Conservation (phyloP, 2,113 vertebrate species). For the Atlantisia rogersi region DNA sequence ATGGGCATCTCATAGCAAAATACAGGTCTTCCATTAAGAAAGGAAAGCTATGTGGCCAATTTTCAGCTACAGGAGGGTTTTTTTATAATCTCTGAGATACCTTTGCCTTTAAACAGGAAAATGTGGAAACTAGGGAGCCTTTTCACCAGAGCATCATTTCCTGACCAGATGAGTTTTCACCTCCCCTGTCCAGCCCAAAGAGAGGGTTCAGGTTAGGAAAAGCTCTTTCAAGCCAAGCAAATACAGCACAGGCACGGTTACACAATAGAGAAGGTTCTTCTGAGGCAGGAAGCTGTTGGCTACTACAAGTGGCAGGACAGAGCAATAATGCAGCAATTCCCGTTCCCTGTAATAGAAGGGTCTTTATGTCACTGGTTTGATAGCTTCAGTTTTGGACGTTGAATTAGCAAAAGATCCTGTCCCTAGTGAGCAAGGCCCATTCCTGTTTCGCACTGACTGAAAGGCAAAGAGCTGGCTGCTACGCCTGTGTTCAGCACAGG, state of each 20-base stretch:
- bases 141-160: background rate
- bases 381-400: background rate
- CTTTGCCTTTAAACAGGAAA: background rate
- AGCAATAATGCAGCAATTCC: background rate
- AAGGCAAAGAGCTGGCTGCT: background rate
- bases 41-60: background rate
- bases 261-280: background rate
- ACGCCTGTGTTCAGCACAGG: rapidly evolving
- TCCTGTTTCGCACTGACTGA: background rate
- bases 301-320: background rate
- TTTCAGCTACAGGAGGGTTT: background rate
- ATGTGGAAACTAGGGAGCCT: background rate
- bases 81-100: background rate
- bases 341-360: background rate
- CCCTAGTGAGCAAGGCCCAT: rapidly evolving
- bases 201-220: background rate
- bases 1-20: background rate
- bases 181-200: background rate
- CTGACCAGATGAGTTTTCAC: background rate
- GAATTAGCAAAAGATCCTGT: background rate
- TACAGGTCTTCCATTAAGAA: background rate
- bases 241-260: background rate
- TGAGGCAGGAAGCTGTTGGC: background rate
- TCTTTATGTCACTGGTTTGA: background rate
- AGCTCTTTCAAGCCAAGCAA: background rate